Conservation (phyloP, 2,113 vertebrate genomes). For the Cololabis saira region DNA sequence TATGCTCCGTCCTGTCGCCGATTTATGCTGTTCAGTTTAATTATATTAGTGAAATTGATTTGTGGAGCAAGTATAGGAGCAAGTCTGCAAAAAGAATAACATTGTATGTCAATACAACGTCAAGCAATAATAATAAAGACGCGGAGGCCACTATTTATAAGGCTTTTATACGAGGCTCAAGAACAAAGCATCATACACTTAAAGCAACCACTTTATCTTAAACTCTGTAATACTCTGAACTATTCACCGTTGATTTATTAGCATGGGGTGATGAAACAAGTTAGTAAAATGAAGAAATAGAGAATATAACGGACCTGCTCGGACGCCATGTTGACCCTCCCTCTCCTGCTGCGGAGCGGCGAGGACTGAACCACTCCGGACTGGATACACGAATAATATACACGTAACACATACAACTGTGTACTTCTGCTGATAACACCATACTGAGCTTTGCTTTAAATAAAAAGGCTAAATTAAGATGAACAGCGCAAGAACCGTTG, state of each 20-base stretch:
- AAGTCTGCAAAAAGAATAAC: neutral
- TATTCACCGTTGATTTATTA: accelerated
- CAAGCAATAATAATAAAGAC: neutral
- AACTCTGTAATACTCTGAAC: neutral
- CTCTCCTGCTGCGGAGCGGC: conserved; percentile 56
- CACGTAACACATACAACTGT: no score
- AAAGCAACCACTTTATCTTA: no score
- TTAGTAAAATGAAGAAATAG: conserved; percentile 27
- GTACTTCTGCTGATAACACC: no score
- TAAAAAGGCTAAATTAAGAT: accelerated
- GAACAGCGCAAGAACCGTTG: neutral
- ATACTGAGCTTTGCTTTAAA: neutral
- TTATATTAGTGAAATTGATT: accelerated
- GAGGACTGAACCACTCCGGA: conserved; percentile 58
- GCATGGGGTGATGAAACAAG: neutral
- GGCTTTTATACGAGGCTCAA: neutral
- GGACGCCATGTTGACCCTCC: conserved; percentile 85
- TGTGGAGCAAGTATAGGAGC: neutral
- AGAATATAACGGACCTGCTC: conserved; percentile 82
- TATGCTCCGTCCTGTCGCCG: no score
- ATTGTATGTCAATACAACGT: neutral
- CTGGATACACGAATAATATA: no score
- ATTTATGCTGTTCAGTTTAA: neutral
- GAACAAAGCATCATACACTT: neutral
- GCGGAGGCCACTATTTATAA: conserved; percentile 17